Conservation (phyloP, 2,888 invertebrate species). For the Campoletis raptor region DNA sequence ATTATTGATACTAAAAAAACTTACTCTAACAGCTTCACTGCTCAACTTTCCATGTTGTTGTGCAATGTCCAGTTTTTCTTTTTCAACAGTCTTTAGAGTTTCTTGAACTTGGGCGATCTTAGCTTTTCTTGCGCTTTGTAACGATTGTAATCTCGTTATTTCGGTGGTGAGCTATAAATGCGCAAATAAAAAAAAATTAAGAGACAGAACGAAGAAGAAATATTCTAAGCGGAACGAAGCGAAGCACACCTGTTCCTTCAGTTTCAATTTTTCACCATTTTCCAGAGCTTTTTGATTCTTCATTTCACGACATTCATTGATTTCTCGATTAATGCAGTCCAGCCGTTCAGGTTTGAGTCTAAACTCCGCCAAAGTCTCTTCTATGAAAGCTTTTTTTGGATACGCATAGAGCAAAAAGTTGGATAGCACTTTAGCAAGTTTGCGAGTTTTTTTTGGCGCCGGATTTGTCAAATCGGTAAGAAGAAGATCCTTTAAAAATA, state of each 20-base stretch:
- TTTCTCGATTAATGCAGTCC: slow-evolving; percentile 63
- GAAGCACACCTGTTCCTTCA: slow-evolving; percentile 71
- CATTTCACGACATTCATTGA: slow-evolving; percentile 53
- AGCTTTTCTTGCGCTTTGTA: slow-evolving; percentile 59
- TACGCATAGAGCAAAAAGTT: slow-evolving; percentile 76
- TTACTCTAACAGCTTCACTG: slow-evolving; percentile 70
- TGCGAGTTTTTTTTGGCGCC: slow-evolving; percentile 75
- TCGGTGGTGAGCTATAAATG: slow-evolving; percentile 66
- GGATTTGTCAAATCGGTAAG: slow-evolving; percentile 76
- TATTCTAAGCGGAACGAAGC: background rate
- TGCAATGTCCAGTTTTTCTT: slow-evolving; percentile 60
- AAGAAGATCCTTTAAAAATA: slow-evolving; percentile 75
- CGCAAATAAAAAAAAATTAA: background rate
- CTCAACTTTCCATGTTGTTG: slow-evolving; percentile 62
- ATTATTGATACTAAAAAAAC: background rate
- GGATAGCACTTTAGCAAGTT: slow-evolving; percentile 71
- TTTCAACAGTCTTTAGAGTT: slow-evolving; percentile 53
- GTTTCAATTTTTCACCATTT: slow-evolving; percentile 64
- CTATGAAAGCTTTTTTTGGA: slow-evolving; percentile 68
- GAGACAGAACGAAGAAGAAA: background rate
- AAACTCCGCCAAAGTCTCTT: slow-evolving; percentile 59
- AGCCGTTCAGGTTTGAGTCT: slow-evolving; percentile 43
- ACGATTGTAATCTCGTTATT: slow-evolving; percentile 59
- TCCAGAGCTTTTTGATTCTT: slow-evolving; percentile 68
- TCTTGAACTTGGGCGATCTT: slow-evolving; percentile 38